A percentile compares a stretch with the other conserved stretches of the same genome.
phyloP scores from a whole-genome alignment of 2,113 vertebrate species.

The Tyrannus savana region DNA sequence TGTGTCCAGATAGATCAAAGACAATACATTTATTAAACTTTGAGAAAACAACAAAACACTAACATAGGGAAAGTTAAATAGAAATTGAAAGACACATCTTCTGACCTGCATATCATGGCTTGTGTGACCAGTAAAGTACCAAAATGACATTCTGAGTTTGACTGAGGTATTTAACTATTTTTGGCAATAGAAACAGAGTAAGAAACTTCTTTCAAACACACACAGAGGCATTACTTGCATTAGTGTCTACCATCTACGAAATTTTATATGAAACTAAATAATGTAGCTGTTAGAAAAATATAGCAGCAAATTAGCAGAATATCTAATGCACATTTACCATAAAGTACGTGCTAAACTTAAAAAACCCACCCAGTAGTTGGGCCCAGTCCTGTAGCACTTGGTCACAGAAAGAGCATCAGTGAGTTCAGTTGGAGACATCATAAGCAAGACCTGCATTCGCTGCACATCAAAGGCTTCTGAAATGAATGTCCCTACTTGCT shows the following conservation, averaged over 20 bases:
- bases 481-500: slow-evolving; percentile 23
- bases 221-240: slow-evolving; percentile 73
- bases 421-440: slow-evolving; percentile 12
- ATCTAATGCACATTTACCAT: slow-evolving; percentile 72
- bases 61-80: slow-evolving; percentile 82
- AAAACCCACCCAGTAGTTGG: slow-evolving; percentile 51
- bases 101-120: slow-evolving; percentile 75
- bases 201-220: slow-evolving; percentile 75
- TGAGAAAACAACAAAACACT: slow-evolving; percentile 78
- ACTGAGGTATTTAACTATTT: slow-evolving; percentile 88
- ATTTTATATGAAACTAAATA: slow-evolving; percentile 77
- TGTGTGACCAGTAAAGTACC: slow-evolving; percentile 83
- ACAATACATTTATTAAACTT: slow-evolving; percentile 88
- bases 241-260: slow-evolving; percentile 72
- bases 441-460: background rate
- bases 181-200: slow-evolving; percentile 79
- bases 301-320: slow-evolving; percentile 79
- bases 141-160: slow-evolving; percentile 84
- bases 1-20: slow-evolving; percentile 64
- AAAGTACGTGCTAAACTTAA: slow-evolving; percentile 64
- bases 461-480: slow-evolving; percentile 16
- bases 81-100: slow-evolving; percentile 77
- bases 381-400: slow-evolving; percentile 54
- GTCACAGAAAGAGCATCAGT: slow-evolving; percentile 37
- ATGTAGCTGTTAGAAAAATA: slow-evolving; percentile 75